phyloP scores from a whole-genome alignment of 2,797 vertebrate species.

The Spinus olivaceus region DNA sequence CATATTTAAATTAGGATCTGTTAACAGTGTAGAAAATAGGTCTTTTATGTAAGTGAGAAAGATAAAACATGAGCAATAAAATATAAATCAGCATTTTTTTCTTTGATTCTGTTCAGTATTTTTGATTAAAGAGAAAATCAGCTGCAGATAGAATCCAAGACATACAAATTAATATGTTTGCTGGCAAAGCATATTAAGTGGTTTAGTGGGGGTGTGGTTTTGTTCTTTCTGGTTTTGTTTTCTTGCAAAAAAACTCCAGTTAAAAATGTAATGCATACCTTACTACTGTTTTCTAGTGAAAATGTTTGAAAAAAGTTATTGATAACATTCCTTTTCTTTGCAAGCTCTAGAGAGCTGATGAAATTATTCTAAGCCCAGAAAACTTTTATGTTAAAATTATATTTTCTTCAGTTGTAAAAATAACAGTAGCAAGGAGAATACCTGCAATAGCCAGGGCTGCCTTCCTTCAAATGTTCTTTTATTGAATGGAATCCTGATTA shows the following conservation, averaged over 20 bases:
- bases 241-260: not conserved
- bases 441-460: not conserved
- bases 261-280: not conserved
- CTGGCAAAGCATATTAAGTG: conserved; percentile 15
- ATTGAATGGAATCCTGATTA: not conserved
- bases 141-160: conserved; percentile 48
- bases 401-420: not conserved
- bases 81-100: conserved; percentile 59
- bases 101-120: conserved; percentile 57
- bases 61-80: conserved; percentile 55
- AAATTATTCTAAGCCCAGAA: not conserved
- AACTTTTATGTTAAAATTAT: not conserved
- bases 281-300: not conserved
- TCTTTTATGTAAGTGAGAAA: conserved; percentile 34
- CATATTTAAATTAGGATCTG: conserved; percentile 42
- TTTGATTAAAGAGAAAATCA: conserved; percentile 69
- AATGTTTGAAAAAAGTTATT: not conserved
- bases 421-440: not conserved
- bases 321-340: not conserved
- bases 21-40: conserved; percentile 34
- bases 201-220: not conserved
- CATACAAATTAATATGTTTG: conserved; percentile 49
- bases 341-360: not conserved
- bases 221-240: not conserved
- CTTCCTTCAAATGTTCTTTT: not conserved